Evolutionary conservation across 2,888 invertebrate species (phyloP).

Genomic region (Calameuta pallipes): DNA sequence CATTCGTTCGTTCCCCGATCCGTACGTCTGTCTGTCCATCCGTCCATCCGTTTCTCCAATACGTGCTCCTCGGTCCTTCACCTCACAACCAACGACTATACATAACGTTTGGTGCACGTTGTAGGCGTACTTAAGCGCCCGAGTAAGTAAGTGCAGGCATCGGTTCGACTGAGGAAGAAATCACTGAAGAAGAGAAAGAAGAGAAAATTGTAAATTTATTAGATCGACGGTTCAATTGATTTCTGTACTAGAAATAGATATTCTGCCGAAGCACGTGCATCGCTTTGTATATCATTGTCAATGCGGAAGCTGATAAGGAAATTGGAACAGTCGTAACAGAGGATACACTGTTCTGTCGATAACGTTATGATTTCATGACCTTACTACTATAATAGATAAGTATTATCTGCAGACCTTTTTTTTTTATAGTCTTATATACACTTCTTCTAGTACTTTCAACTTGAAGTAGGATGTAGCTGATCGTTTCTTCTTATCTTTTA

Average conservation of each 20-base stretch:
- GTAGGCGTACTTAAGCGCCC: background rate
- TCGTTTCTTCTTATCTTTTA: background rate
- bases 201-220: background rate
- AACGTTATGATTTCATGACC: conserved; percentile 4
- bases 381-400: background rate
- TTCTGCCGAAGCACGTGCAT: background rate
- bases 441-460: background rate
- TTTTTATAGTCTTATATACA: background rate
- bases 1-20: conserved; percentile 27
- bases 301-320: background rate
- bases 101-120: background rate
- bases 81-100: conserved; percentile 42
- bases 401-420: background rate
- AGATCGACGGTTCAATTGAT: background rate
- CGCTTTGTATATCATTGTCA: background rate
- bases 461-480: background rate
- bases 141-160: background rate
- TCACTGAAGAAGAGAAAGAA: background rate
- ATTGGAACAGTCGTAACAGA: background rate
- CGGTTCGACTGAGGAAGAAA: background rate
- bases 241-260: background rate
- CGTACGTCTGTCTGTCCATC: background rate
- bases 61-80: conserved; percentile 51
- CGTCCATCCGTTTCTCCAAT: conserved; percentile 12
- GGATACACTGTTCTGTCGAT: background rate